A percentile compares a stretch with the other conserved stretches of the same genome.
Conservation (phyloP, 2,888 invertebrate genomes). For the Agrochola litura region DNA sequence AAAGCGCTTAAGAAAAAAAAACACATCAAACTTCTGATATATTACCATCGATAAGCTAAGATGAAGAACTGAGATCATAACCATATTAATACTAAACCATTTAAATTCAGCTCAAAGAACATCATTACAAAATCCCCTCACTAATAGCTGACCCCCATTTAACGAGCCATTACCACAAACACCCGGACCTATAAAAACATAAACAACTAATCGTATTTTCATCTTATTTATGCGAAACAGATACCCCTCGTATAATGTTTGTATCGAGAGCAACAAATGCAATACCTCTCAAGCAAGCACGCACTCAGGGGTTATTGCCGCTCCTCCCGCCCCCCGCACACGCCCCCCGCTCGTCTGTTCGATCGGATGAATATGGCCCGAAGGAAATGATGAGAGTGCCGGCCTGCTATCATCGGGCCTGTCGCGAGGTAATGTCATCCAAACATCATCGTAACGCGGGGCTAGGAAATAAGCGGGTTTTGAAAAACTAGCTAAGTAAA, state of each 20-base stretch:
- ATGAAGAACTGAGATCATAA: not conserved
- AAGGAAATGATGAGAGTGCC: conserved; percentile 88
- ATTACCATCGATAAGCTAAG: not conserved
- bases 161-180: not conserved
- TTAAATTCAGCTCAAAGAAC: not conserved
- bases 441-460: conserved; percentile 69
- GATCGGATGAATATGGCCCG: conserved; percentile 85
- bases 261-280: conserved; percentile 74
- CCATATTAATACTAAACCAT: not conserved
- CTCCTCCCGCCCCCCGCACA: conserved; percentile 49
- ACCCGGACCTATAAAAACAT: conserved; percentile 7
- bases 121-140: not conserved
- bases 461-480: conserved; percentile 50
- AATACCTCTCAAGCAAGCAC: conserved; percentile 81
- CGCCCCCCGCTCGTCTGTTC: conserved; percentile 60
- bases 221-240: conserved; percentile 55
- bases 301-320: conserved; percentile 80
- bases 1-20: too few relatives aligned
- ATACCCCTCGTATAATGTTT: conserved; percentile 54
- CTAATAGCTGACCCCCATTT: not conserved
- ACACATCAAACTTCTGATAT: not conserved
- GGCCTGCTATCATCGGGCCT: conserved; percentile 72
- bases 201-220: conserved; percentile 47
- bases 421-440: conserved; percentile 73
- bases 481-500: not conserved